Conservation (phyloP, 2,797 vertebrate species). For the Clarias platycephalus region DNA sequence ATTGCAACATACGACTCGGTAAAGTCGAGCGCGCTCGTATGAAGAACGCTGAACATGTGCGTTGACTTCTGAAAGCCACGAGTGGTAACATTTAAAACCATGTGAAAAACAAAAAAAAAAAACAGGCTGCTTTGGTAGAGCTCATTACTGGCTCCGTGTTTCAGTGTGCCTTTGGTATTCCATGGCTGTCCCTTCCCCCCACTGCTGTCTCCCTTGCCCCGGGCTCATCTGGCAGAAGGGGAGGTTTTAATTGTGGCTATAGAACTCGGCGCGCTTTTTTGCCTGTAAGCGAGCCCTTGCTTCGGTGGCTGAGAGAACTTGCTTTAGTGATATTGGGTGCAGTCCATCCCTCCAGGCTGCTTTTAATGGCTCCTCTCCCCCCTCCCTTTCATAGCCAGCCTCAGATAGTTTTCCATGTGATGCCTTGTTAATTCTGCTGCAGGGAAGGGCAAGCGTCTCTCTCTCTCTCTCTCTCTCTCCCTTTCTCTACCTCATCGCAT, state of each 20-base stretch:
- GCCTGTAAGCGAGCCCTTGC: constrained; percentile 80
- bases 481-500: constrained; percentile 62
- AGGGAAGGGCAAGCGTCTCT: constrained; percentile 86
- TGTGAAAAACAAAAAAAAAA: constrained; percentile 60
- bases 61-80: constrained; percentile 12
- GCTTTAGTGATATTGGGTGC: constrained; percentile 84
- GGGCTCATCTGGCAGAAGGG: constrained; percentile 86
- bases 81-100: constrained; percentile 47
- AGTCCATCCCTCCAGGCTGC: constrained; percentile 82
- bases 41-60: background rate
- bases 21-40: background rate
- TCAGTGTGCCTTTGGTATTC: constrained; percentile 90
- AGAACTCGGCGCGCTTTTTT: constrained; percentile 78
- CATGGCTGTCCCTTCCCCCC: constrained; percentile 70
- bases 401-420: constrained; percentile 90
- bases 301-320: constrained; percentile 76
- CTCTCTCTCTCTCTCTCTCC: constrained; percentile 70
- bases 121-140: constrained; percentile 69
- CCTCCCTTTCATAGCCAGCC: constrained; percentile 79
- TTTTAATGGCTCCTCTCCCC: constrained; percentile 84
- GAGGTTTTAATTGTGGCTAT: constrained; percentile 91
- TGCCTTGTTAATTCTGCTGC: constrained; percentile 87
- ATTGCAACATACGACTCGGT: background rate
- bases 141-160: constrained; percentile 89
- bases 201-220: constrained; percentile 66